Percentiles rank a stretch among this genome's conserved stretches.
Conservation (phyloP, 2,113 vertebrate genomes). For the Silurus meridionalis region DNA sequence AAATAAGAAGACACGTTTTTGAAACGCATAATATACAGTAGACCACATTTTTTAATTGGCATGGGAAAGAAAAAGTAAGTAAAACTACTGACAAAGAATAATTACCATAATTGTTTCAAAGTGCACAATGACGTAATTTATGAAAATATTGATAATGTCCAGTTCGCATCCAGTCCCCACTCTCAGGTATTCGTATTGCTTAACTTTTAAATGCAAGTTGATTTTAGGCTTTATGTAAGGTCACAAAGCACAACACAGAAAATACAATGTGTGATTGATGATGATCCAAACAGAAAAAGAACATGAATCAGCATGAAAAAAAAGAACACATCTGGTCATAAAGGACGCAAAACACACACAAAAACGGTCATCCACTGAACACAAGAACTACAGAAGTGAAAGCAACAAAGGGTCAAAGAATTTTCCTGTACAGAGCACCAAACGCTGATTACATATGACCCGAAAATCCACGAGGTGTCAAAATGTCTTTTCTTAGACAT, state of each 20-base stretch:
- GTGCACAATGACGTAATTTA: not conserved
- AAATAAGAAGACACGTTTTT: too few relatives aligned
- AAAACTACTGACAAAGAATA: not conserved
- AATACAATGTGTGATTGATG: not conserved
- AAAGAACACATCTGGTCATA: not conserved
- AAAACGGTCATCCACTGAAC: not conserved
- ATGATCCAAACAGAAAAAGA: not conserved
- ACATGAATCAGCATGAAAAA: not conserved
- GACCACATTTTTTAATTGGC: too few relatives aligned
- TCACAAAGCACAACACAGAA: not conserved
- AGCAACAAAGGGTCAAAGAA: not conserved
- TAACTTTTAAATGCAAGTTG: not conserved
- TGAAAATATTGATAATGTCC: not conserved
- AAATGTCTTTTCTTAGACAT: not conserved
- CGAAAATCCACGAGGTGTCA: not conserved
- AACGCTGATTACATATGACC: not conserved
- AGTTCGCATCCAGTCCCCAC: not conserved
- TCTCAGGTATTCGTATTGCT: not conserved
- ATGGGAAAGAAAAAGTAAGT: not conserved
- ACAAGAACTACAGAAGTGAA: not conserved
- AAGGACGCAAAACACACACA: not conserved
- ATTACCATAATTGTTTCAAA: not conserved
- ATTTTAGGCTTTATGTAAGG: not conserved
- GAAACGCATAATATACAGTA: too few relatives aligned
- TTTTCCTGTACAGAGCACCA: not conserved